phyloP scores from a whole-genome alignment of 2,113 vertebrate species.

The Hemicordylus capensis region DNA sequence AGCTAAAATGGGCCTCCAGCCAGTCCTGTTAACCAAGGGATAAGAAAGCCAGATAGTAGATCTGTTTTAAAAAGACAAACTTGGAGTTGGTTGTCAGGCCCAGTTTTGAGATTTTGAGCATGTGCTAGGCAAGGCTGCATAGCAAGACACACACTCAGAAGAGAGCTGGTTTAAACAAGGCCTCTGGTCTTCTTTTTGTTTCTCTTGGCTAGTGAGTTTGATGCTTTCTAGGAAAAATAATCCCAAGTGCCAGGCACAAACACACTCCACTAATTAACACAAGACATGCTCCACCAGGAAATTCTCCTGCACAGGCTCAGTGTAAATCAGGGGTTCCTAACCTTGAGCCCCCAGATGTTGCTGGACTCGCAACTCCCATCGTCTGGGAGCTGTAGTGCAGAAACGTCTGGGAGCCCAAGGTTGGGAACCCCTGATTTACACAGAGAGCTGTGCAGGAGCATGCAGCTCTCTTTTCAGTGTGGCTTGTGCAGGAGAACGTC shows the following conservation, averaged over 20 bases:
- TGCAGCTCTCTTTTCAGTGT: no score
- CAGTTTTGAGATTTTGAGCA: neutral
- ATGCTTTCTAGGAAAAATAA: neutral
- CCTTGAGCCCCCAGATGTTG: no score
- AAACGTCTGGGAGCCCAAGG: no score
- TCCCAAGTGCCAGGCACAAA: neutral
- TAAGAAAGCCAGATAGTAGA: neutral
- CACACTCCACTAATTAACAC: no score
- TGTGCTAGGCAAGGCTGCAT: no score
- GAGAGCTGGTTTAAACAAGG: neutral
- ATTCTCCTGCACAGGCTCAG: no score
- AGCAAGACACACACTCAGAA: no score
- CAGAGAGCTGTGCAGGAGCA: no score
- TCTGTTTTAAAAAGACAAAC: neutral
- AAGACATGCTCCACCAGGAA: rapidly evolving
- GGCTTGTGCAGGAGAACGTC: neutral
- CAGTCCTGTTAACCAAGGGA: neutral
- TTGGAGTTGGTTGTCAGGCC: neutral
- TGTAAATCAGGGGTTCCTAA: no score
- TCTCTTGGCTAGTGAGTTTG: neutral
- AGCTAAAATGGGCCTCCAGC: neutral
- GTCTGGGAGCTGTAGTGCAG: no score
- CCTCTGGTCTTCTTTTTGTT: neutral
- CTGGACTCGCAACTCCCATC: no score
- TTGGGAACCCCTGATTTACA: no score